Evolutionary conservation across 1,140 invertebrate species (phyloP), one percentile per base, ranked within the genome.

Genomic region (Drosophila repleta): DNA sequence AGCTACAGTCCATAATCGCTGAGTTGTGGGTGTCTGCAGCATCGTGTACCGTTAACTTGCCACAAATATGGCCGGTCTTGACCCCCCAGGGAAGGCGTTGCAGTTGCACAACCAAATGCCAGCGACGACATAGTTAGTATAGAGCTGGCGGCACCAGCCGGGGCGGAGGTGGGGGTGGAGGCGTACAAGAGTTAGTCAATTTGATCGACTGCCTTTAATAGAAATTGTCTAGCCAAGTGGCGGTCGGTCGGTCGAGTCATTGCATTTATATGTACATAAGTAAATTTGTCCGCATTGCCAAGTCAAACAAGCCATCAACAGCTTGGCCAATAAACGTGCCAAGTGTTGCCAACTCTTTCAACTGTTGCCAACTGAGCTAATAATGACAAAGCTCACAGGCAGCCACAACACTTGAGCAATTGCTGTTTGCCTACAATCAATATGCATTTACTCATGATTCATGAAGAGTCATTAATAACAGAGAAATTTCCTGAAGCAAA

Each of bases 1-100:
- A n/a, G n/a, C n/a, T n/a, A n/a, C n/a, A n/a, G 15, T n/a, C 11
- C 18, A n/a, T 41, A 51, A 58, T 4, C 45, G 32, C 35, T 37
- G 24, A 62, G 24, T 49, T 21, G 70, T 67, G 55, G 64, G 56
- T 62, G 64, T 62, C 29, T 32, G 53, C 46, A n/a, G 32, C 20
- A 43, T 39, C 18, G 21, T 13, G 53, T 65, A 57, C 43, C 67
- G 49, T 74, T 70, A 60, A 57, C 56, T 63, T 64, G 60, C 63
- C 56, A 57, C 39, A 43, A 55, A 78, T 88, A 64, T 83, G 83
- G 71, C 66, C 75, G 73, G 75, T 88, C 75, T 79, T 83, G 79
- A 82, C 49, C 72, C 75, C 76, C 84, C 43, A 26, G 46, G 79
- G 75, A 60, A 20, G 32, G 32, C 32, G 32, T 37, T 17, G n/a